Evolutionary conservation across 2,113 vertebrate genomes (phyloP), one percentile per base, ranked within the genome.

Genomic region (Cheilinus undulatus): DNA sequence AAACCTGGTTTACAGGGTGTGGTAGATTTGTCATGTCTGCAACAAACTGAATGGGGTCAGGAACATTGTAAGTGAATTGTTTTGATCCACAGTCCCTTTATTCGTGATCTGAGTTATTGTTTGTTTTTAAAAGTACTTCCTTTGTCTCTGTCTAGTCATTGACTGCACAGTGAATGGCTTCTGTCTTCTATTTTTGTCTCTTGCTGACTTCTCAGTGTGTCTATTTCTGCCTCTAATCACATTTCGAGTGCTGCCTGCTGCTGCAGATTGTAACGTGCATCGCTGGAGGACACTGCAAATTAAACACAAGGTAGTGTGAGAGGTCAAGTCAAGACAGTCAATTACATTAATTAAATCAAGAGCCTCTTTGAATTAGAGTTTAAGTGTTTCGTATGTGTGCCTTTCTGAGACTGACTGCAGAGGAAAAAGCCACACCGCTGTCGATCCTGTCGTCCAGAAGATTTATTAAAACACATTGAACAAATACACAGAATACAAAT

Each of bases 391-490:
- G n/a, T 23, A 13, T 13, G 24, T 38, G 19, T 7, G 36, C 19
- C 10, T 5, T 17, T 19, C 7, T 42, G 1, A 26, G 43, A 27
- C 3, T 11, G 32, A 11, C 32, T 34, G 11, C 68, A n/a, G 8
- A 30, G 32, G 13, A 38, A 49, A 34, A 51, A 15, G 32, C n/a
- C 50, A 73, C 28, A 40, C 34, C 8, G 13, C 4, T 45, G 42
- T 9, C 1, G 49, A 51, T 26, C 30, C 78, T 78, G 80, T 91
- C 90, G 87, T 89, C 85, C 89, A 92, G 91, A 92, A 92, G 84
- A 93, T 94, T 95, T 95, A 95, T 93, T 95, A 94, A 95, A 95
- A 95, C 93, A 95, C 94, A 90, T 91, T 92, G 90, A 94, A 94
- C 94, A 93, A 94, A 94, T 93, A 93, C 93, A 94, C 93, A 89